phyloP scores from a whole-genome alignment of 2,797 vertebrate genomes.

The Pempheris klunzingeri region DNA sequence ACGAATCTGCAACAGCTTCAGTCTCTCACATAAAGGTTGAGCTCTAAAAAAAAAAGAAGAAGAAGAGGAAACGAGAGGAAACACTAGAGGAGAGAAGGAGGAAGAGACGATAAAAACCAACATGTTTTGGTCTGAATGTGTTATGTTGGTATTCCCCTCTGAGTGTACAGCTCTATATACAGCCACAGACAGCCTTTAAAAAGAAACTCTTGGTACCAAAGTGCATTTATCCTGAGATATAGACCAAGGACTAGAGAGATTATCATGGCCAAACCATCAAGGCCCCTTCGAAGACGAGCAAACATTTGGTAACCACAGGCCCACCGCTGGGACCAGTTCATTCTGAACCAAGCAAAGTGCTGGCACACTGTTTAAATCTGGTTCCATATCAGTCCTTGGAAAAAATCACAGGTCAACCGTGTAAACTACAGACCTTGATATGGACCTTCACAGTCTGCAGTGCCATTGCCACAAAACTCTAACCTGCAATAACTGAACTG shows the following conservation, averaged over 20 bases:
- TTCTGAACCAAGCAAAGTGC: constrained; percentile 53
- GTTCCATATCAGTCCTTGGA: constrained; percentile 33
- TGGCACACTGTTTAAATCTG: constrained; percentile 32
- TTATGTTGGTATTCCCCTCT: constrained; percentile 49
- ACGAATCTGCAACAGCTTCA: constrained; percentile 23
- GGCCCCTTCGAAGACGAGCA: constrained; percentile 56
- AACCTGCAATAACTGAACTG: constrained; percentile 31
- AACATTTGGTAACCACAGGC: constrained; percentile 59
- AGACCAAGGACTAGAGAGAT: constrained; percentile 70
- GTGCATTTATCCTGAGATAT: constrained; percentile 80
- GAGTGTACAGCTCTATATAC: constrained; percentile 49
- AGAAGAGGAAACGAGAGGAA: neutral
- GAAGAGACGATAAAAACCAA: constrained; percentile 53
- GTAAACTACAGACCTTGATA: constrained; percentile 63
- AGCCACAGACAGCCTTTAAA: constrained; percentile 59
- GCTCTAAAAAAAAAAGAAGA: constrained; percentile 51
- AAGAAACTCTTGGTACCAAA: constrained; percentile 72
- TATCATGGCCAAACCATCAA: constrained; percentile 60
- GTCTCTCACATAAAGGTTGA: constrained; percentile 19
- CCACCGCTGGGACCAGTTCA: constrained; percentile 26
- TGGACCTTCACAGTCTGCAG: constrained; percentile 54
- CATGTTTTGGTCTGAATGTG: constrained; percentile 55
- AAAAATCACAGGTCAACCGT: constrained; percentile 29
- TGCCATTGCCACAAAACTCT: constrained; percentile 4
- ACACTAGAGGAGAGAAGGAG: neutral